These are phyloP conservation scores for Leucania comma DNA, from an alignment of 2,888 invertebrate species.

Conservation along the genomic window DNA sequence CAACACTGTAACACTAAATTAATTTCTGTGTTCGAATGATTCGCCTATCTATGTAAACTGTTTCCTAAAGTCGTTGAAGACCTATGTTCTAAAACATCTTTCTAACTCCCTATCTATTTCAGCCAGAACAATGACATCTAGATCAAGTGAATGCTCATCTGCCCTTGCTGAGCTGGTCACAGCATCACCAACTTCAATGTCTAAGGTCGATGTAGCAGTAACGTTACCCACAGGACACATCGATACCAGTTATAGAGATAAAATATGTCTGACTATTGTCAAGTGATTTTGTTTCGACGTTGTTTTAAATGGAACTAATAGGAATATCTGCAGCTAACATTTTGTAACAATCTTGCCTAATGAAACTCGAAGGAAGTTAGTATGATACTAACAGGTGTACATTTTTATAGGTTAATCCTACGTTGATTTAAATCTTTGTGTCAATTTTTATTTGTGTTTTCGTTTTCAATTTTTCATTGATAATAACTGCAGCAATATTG, in stretches of 20 bases:
- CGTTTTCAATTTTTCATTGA: neutral
- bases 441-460: neutral
- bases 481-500: neutral
- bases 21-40: neutral
- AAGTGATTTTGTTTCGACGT: constrained; percentile 69
- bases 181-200: constrained; percentile 77
- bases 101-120: constrained; percentile 36
- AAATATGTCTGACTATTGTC: constrained; percentile 86
- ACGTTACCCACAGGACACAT: constrained; percentile 81
- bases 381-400: neutral
- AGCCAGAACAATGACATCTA: constrained; percentile 87
- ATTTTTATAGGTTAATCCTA: neutral
- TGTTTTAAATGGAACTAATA: constrained; percentile 25
- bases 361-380: neutral
- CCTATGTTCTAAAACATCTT: neutral
- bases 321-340: neutral
- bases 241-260: constrained; percentile 85
- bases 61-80: neutral
- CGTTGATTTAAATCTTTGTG: neutral
- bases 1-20: neutral
- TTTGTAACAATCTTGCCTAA: neutral
- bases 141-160: constrained; percentile 86
- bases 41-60: neutral
- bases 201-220: constrained; percentile 87
- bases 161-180: constrained; percentile 83